Conservation (phyloP, 2,888 invertebrate species). For the Scrobipalpa costella region DNA sequence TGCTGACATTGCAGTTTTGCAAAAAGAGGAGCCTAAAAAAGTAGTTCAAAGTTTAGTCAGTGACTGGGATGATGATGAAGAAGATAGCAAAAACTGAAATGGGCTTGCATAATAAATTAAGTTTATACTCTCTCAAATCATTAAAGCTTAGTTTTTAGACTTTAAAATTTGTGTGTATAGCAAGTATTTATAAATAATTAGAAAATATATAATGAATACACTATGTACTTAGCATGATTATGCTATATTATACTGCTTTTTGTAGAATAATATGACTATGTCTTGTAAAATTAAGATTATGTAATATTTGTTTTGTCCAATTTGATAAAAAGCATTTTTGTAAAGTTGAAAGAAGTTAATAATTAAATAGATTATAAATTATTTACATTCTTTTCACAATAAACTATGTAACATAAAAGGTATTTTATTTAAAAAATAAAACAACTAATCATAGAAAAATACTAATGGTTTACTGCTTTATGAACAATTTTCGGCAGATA, state of each 20-base stretch:
- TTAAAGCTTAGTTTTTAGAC: no score
- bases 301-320: not conserved
- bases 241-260: not conserved
- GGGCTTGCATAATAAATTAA: not conserved
- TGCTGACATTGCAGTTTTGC: not conserved
- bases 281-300: not conserved
- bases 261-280: not conserved
- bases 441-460: slow-evolving; percentile 35
- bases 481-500: slow-evolving; percentile 28
- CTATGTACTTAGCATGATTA: not conserved
- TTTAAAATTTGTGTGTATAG: not conserved
- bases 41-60: slow-evolving; percentile 71
- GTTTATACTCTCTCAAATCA: not conserved
- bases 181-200: not conserved
- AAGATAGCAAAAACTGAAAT: slow-evolving; percentile 42
- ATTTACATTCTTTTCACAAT: slow-evolving; percentile 7
- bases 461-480: slow-evolving; percentile 36
- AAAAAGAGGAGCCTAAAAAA: slow-evolving; percentile 40
- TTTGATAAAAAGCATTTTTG: not conserved
- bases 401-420: not conserved
- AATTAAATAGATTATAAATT: not conserved
- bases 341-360: not conserved
- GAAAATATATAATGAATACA: not conserved
- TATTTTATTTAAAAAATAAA: slow-evolving; percentile 31
- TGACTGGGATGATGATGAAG: slow-evolving; percentile 77